Conservation (phyloP, 2,888 invertebrate genomes). For the Tortrix viridana region DNA sequence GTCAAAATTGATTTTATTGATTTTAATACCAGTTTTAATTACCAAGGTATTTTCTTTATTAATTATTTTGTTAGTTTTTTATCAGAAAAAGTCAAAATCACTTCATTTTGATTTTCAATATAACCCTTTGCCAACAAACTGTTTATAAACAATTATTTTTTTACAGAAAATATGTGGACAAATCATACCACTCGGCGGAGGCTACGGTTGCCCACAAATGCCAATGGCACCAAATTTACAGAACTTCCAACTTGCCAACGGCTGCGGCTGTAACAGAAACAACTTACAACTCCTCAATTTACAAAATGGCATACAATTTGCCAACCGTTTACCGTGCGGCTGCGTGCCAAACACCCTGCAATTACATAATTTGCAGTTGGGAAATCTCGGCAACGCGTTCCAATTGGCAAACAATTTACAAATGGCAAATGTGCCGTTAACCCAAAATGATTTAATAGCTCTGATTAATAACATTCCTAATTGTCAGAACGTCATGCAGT, state of each 20-base stretch:
- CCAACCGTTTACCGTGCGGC: conserved; percentile 20
- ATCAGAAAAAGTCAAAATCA: too few species aligned
- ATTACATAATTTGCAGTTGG: conserved; percentile 18
- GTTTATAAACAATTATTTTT: too few species aligned
- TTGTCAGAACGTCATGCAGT: conserved; percentile 21
- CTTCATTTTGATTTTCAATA: too few species aligned
- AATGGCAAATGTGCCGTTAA: conserved; percentile 9
- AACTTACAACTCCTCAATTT: conserved; percentile 18
- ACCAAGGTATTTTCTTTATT: conserved; percentile 13
- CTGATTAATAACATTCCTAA: conserved; percentile 13
- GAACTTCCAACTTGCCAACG: conserved; percentile 38
- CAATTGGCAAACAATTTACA: conserved; percentile 15
- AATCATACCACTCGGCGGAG: conserved; percentile 38
- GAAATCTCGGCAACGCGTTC: neutral
- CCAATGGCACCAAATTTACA: conserved; percentile 41
- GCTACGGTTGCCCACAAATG: conserved; percentile 40
- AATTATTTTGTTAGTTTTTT: neutral
- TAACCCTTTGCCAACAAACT: too few species aligned
- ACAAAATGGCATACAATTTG: conserved; percentile 27
- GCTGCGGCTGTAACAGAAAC: conserved; percentile 28
- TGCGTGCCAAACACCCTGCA: conserved; percentile 24
- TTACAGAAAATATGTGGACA: conserved; percentile 51
- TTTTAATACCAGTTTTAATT: conserved; percentile 14
- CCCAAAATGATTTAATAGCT: conserved; percentile 26
- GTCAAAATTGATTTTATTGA: neutral